Evolutionary conservation across 2,113 vertebrate species (phyloP), one percentile per base, ranked within the genome.

Genomic region (Chunga burmeisteri): DNA sequence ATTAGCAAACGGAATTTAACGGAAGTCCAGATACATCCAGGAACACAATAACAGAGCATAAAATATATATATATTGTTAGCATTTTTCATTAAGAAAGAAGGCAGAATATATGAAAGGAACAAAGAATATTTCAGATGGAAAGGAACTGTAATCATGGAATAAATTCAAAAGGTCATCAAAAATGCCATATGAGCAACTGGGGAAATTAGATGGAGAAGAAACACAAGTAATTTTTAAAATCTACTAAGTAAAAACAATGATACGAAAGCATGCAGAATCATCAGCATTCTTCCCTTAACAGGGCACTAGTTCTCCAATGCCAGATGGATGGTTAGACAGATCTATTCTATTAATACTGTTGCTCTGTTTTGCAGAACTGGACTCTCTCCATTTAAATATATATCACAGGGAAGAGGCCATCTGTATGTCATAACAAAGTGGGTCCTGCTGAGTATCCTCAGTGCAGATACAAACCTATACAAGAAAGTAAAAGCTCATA

Each of bases 401-500:
- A 36, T 1, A 40, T 63, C 50, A 25, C n/a, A 22, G 25, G 27
- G n/a, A 49, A 50, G 75, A 75, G 47, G 52, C 9, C 50, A 16
- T 25, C 68, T 14, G 38, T 10, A 18, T 10, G 21, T 12, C 55
- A 3, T 12, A 29, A 25, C 56, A 46, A 36, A 46, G n/a, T 1
- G 7, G 16, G 30, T 1, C 49, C 38, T 27, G 10, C 80, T 38
- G 75, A 42, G 32, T 38, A 25, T 44, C 3, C 26, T 15, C 38
- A 6, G 61, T 8, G 16, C 6, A 40, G 36, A 19, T 0, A 1
- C 0, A 5, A 71, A 40, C 25, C n/a, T 22, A 11, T 20, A 52
- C 14, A 44, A 11, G 55, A 27, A 66, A 68, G 14, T 8, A 4
- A 59, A 49, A 81, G 34, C 56, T 67, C 15, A 16, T 52, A 47